These are phyloP conservation scores for Limnephilus marmoratus DNA, from an alignment of 2,888 invertebrate species.

Conservation along the genomic window DNA sequence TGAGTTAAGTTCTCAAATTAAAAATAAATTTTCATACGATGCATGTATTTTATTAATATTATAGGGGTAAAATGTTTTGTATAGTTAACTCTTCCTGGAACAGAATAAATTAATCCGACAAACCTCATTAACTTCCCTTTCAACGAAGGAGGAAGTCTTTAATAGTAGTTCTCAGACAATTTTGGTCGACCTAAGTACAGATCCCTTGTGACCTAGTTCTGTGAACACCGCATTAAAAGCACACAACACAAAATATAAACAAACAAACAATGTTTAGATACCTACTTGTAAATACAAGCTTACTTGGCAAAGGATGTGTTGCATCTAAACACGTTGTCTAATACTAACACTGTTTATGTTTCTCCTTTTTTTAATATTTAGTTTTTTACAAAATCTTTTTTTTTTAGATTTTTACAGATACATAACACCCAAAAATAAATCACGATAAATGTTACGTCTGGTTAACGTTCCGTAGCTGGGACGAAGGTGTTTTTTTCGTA, in stretches of 20 bases:
- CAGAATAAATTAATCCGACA: not conserved
- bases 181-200: not conserved
- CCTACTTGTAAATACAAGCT: too few species aligned
- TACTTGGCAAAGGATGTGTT: not conserved
- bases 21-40: too few species aligned
- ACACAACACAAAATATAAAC: not conserved
- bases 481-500: too few species aligned
- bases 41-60: not conserved
- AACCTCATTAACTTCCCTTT: not conserved
- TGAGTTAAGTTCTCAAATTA: too few species aligned
- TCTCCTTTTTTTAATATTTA: too few species aligned
- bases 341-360: too few species aligned
- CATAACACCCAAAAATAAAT: too few species aligned
- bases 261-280: too few species aligned
- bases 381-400: too few species aligned
- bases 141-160: not conserved
- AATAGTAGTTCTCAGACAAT: not conserved
- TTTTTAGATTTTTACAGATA: too few species aligned
- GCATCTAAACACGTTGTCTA: not conserved
- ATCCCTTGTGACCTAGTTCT: not conserved
- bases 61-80: not conserved
- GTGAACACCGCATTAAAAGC: not conserved
- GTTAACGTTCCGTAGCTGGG: too few species aligned
- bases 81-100: not conserved
- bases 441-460: too few species aligned